phyloP scores from a whole-genome alignment of 2,888 invertebrate species.

The Chymomyza fuscimana region DNA sequence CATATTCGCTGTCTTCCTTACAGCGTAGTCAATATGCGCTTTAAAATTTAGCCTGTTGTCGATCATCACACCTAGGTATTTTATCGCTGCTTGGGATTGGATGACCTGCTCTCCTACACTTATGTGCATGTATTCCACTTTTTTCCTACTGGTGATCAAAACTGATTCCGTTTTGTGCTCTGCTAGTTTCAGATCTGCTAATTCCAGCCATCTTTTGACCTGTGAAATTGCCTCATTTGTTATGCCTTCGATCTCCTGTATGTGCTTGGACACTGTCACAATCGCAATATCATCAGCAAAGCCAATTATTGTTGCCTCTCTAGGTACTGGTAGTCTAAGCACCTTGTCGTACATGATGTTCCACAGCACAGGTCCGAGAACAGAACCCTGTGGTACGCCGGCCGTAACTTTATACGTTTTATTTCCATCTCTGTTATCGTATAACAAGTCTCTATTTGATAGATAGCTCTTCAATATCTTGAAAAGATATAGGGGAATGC shows the following conservation, averaged over 20 bases:
- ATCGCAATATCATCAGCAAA: constrained; percentile 34
- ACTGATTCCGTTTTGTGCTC: constrained; percentile 8
- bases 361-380: constrained; percentile 21
- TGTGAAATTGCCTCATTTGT: neutral
- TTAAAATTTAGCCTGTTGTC: neutral
- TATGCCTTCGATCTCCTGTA: neutral
- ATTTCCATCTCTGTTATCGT: constrained; percentile 17
- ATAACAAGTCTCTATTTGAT: neutral
- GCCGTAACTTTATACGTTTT: constrained; percentile 11
- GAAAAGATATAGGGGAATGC: no score
- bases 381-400: constrained; percentile 30
- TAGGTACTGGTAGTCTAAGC: constrained; percentile 9
- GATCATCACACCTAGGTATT: constrained; percentile 6
- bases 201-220: neutral
- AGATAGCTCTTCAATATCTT: no score
- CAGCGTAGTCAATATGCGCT: neutral
- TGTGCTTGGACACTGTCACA: constrained; percentile 13
- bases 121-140: neutral
- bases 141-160: constrained; percentile 6
- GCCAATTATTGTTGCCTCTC: neutral
- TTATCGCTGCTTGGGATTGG: neutral
- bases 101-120: neutral
- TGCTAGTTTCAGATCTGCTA: neutral
- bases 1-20: constrained; percentile 3
- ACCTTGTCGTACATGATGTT: neutral